phyloP scores from a whole-genome alignment of 1,140 invertebrate species.

The Arctopsyche grandis region DNA sequence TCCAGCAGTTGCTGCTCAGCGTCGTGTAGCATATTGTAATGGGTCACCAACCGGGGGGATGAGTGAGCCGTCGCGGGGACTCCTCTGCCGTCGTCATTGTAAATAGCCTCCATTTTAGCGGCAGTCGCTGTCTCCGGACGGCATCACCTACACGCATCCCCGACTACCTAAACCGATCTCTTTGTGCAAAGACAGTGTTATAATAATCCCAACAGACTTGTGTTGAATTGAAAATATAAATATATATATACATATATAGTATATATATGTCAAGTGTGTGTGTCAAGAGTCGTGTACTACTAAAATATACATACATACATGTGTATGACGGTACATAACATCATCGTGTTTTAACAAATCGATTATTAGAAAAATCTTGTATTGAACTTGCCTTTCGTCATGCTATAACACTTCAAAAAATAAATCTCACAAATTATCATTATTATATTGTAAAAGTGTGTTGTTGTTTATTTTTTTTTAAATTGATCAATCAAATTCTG shows the following conservation, averaged over 20 bases:
- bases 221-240: background rate
- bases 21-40: conserved; percentile 92
- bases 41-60: conserved; percentile 36
- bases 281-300: conserved; percentile 1
- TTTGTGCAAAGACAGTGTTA: conserved; percentile 36
- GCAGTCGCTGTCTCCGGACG: background rate
- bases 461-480: too few relatives aligned
- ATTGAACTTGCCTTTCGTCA: conserved; percentile 23
- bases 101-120: conserved; percentile 20
- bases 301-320: background rate
- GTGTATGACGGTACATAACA: conserved; percentile 10
- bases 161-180: conserved; percentile 32
- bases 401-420: background rate
- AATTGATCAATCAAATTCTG: too few relatives aligned
- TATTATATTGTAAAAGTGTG: too few relatives aligned
- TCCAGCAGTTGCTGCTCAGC: conserved; percentile 92
- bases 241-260: too few relatives aligned
- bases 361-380: conserved; percentile 13
- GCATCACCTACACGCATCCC: background rate
- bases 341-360: background rate
- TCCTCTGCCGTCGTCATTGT: conserved; percentile 16
- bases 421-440: too few relatives aligned
- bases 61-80: background rate
- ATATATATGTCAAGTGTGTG: too few relatives aligned
- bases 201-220: conserved; percentile 12